Conservation (phyloP, 2,797 vertebrate species). For the Xyrichtys novacula region DNA sequence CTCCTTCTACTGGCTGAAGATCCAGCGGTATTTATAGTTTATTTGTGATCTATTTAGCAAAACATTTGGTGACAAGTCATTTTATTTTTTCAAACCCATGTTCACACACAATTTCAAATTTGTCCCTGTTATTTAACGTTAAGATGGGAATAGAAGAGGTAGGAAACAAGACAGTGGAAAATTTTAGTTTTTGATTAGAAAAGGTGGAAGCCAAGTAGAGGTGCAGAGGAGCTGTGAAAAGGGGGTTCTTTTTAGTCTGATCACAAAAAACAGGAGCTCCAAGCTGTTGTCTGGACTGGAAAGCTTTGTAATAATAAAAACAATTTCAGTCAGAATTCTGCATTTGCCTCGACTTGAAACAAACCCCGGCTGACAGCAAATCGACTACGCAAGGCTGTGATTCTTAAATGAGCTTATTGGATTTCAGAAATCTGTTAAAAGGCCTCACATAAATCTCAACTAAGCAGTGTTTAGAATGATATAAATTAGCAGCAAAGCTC, state of each 20-base stretch:
- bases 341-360: slow-evolving; percentile 1
- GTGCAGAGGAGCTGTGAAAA: too few relatives aligned
- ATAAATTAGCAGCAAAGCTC: too few relatives aligned
- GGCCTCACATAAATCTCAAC: background rate
- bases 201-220: too few relatives aligned
- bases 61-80: too few relatives aligned
- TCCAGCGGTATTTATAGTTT: too few relatives aligned
- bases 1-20: too few relatives aligned
- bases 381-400: background rate
- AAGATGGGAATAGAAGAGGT: slow-evolving; percentile 16
- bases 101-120: slow-evolving; percentile 8
- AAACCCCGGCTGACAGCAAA: slow-evolving; percentile 6
- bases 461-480: too few relatives aligned
- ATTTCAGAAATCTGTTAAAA: slow-evolving; percentile 17
- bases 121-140: slow-evolving; percentile 8
- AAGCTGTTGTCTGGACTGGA: slow-evolving; percentile 8
- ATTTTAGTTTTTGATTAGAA: slow-evolving; percentile 9
- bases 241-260: too few relatives aligned
- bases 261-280: too few relatives aligned
- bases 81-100: too few relatives aligned
- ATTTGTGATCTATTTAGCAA: too few relatives aligned
- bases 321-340: background rate
- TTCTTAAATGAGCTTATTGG: slow-evolving; percentile 34
- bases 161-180: background rate
- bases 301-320: slow-evolving; percentile 22